Evolutionary conservation across 2,113 vertebrate genomes (phyloP).

Genomic region (Ivindomyrus marchei): DNA sequence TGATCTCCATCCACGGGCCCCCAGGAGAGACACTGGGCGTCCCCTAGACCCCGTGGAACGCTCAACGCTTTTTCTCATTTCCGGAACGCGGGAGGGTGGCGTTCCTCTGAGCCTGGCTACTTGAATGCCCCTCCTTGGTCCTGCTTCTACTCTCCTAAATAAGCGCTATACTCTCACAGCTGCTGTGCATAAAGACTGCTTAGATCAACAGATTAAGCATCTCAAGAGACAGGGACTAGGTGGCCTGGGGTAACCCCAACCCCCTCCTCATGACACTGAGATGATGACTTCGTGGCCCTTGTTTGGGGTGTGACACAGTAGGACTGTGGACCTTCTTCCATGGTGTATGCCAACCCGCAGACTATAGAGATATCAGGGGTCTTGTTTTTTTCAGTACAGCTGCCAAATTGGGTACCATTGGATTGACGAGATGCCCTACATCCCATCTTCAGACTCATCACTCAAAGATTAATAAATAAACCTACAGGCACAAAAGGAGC

Average conservation of each 20-base stretch:
- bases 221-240: not conserved
- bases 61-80: not conserved
- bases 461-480: not conserved
- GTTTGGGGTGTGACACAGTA: not conserved
- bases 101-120: not conserved
- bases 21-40: not conserved
- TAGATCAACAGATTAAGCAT: slow-evolving; percentile 15
- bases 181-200: slow-evolving; percentile 31
- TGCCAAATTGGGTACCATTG: not conserved
- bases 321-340: not conserved
- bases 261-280: not conserved
- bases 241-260: not conserved
- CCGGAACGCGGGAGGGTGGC: not conserved
- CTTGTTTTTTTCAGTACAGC: not conserved
- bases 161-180: slow-evolving; percentile 19
- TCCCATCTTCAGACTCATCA: not conserved
- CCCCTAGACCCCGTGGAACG: not conserved
- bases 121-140: not conserved
- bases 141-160: not conserved
- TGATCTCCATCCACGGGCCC: not conserved
- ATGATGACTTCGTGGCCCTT: not conserved
- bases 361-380: not conserved
- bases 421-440: not conserved
- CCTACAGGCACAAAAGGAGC: not conserved
- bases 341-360: not conserved